Evolutionary conservation across 2,888 invertebrate species (phyloP).

Genomic region (Drosophila falleni): DNA sequence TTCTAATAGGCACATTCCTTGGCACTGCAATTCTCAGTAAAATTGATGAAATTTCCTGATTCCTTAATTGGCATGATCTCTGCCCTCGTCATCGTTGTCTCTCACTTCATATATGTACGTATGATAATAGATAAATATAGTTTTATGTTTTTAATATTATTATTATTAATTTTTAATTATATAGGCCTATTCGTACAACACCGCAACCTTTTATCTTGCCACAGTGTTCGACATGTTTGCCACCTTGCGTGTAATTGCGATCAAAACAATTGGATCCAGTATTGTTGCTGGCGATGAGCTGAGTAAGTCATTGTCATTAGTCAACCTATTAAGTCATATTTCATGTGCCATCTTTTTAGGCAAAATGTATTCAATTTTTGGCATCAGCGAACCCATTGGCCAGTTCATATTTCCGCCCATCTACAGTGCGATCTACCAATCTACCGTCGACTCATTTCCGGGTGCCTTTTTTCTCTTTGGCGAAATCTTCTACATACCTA

Average conservation of each 20-base stretch:
- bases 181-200: conserved; percentile 81
- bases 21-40: conserved; percentile 85
- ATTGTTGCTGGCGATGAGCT: conserved; percentile 84
- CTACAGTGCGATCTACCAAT: conserved; percentile 82
- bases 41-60: conserved; percentile 81
- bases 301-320: conserved; percentile 61
- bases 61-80: conserved; percentile 84
- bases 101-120: conserved; percentile 83
- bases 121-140: background rate
- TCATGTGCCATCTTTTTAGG: conserved; percentile 46
- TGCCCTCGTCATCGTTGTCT: conserved; percentile 80
- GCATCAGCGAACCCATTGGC: conserved; percentile 84
- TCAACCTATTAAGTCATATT: background rate
- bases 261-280: conserved; percentile 84
- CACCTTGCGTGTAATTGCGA: conserved; percentile 83
- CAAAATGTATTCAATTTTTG: conserved; percentile 84
- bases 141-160: background rate
- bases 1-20: conserved; percentile 84
- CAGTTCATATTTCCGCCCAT: conserved; percentile 84
- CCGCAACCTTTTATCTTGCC: conserved; percentile 81
- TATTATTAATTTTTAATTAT: background rate
- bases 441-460: conserved; percentile 82
- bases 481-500: conserved; percentile 84
- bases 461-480: conserved; percentile 85
- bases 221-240: conserved; percentile 84